phyloP scores from a whole-genome alignment of 2,797 vertebrate species.

The Premnoplex brunnescens region DNA sequence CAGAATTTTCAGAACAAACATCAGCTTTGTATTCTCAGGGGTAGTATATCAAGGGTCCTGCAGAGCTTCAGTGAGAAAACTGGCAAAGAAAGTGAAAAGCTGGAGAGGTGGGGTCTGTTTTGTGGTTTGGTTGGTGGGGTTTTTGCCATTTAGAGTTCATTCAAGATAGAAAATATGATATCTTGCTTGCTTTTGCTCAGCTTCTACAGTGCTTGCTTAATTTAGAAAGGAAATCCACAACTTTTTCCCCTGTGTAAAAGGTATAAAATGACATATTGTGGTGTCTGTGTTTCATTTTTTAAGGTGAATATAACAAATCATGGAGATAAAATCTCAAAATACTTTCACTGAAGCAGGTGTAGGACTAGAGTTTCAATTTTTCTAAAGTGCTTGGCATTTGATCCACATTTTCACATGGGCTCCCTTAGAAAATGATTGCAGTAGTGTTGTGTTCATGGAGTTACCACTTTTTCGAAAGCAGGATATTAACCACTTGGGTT shows the following conservation, averaged over 20 bases:
- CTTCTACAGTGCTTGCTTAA: neutral
- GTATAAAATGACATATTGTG: neutral
- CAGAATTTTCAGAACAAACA: neutral
- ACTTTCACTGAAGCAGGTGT: neutral
- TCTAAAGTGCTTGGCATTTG: neutral
- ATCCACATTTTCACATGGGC: neutral
- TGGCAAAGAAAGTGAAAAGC: neutral
- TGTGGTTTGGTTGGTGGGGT: accelerated
- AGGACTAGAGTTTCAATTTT: neutral
- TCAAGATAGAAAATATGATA: neutral
- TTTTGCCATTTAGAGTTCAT: neutral
- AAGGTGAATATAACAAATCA: neutral
- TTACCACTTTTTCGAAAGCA: neutral
- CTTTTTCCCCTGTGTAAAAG: neutral
- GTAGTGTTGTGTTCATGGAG: neutral
- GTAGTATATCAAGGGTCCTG: accelerated
- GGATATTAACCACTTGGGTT: neutral
- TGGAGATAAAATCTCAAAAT: neutral
- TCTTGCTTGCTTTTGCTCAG: neutral
- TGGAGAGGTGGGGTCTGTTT: neutral
- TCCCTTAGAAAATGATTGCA: neutral
- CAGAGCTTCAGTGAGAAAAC: neutral
- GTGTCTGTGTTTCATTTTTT: neutral
- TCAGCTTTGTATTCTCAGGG: conserved; percentile 11
- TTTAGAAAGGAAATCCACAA: neutral